These are phyloP conservation scores for Panthera tigris DNA, from an alignment of 2,113 vertebrate genomes.

Conservation along the genomic window DNA sequence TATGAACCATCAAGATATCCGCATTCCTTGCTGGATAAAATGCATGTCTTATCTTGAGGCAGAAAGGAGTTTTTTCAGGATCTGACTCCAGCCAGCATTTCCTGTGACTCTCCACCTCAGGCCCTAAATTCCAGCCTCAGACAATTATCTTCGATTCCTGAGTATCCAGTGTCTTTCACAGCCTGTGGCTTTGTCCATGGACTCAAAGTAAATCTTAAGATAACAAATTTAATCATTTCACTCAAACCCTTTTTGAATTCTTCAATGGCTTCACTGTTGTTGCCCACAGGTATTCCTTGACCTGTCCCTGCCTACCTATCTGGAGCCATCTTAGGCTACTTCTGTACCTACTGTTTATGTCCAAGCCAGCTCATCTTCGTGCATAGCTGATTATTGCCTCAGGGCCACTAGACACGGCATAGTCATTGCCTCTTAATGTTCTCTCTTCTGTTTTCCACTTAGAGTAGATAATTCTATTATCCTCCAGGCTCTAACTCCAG, in stretches of 20 bases:
- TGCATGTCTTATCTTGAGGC: background rate
- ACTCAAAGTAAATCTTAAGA: constrained; percentile 17
- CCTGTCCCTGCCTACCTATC: background rate
- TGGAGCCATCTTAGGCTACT: background rate
- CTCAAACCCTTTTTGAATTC: background rate
- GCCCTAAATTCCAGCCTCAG: background rate
- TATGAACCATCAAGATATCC: background rate
- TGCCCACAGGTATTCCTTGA: background rate
- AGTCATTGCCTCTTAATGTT: background rate
- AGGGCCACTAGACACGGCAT: background rate
- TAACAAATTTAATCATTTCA: background rate
- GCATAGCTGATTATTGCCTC: background rate
- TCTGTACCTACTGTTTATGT: background rate
- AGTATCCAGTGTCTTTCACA: background rate
- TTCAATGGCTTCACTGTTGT: background rate
- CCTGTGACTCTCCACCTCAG: background rate
- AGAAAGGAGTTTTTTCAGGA: background rate
- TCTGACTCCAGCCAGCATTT: background rate
- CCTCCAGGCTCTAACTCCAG: background rate
- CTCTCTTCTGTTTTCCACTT: background rate
- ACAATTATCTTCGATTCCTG: background rate
- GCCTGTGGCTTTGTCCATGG: background rate
- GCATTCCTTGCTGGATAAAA: background rate
- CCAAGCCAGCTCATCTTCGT: background rate
- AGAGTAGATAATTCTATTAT: background rate